Evolutionary conservation across 2,113 vertebrate species (phyloP).

Genomic region (Myiopsitta monachus): DNA sequence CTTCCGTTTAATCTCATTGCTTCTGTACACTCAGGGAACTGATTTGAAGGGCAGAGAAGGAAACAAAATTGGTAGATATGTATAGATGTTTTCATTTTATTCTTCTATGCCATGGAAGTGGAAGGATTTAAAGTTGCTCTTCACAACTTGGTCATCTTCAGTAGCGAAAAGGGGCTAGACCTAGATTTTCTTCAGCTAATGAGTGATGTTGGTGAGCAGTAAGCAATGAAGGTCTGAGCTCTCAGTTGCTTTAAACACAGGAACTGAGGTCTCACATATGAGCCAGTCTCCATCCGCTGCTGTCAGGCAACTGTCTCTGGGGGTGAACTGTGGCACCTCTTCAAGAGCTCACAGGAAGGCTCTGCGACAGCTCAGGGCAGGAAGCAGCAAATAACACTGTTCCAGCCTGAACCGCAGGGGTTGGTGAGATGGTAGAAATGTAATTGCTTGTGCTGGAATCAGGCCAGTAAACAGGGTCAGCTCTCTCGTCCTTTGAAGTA

Average conservation of each 20-base stretch:
- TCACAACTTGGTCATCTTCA: neutral
- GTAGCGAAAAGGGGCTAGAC: neutral
- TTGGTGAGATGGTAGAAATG: slow-evolving; percentile 8
- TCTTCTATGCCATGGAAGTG: neutral
- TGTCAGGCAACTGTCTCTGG: neutral
- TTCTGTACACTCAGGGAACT: neutral
- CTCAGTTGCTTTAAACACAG: neutral
- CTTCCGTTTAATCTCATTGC: neutral
- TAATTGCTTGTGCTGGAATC: slow-evolving; percentile 55
- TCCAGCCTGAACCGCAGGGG: neutral
- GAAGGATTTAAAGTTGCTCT: neutral
- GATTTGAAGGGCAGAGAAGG: neutral
- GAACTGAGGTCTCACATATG: neutral
- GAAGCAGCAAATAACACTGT: neutral
- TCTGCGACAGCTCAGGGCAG: neutral
- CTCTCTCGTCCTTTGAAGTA: slow-evolving; percentile 2
- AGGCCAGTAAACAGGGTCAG: slow-evolving; percentile 45
- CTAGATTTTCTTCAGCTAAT: neutral
- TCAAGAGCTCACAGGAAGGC: fast-evolving
- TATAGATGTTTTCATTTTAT: neutral
- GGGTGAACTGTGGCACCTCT: neutral
- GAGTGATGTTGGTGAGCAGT: neutral
- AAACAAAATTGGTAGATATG: neutral
- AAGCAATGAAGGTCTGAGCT: neutral
- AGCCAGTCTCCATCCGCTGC: neutral